Base-by-base conservation (phyloP, 2,888 invertebrate species). In the Phortica okadai region DNA sequence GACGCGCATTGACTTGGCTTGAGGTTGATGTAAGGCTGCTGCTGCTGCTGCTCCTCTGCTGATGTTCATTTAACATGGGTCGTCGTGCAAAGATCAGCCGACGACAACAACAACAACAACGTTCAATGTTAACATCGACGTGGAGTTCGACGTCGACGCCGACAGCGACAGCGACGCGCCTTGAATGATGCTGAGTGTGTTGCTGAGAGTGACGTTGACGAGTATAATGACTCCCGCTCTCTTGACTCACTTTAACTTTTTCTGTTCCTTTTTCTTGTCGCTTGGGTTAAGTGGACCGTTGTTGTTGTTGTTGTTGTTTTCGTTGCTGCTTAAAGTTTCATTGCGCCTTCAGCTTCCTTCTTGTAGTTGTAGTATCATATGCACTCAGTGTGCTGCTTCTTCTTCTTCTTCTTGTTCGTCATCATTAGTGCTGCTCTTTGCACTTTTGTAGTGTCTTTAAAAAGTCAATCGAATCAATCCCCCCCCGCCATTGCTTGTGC, bases 181-280 rank as follows among this genome's bases (percentile, higher is more conserved):
- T 73, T 74, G 74, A 25, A 16, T 33, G 66, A 14, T 41, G 25
- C 56, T 33, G 44, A 58, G 73, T n/a, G 69, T 72, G 75, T 64
- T 58, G 75, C 74, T 75, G 84, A 82, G 82, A 82, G 88, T 89
- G 89, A 86, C 85, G 88, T 86, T 89, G 89, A 87, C 85, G 90
- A 89, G 90, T 89, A 89, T 89, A 89, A 89, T 89, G 90, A 88
- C 89, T 90, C 90, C 50, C 14, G 50, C 14, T 11, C 14, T 50
- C 8, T 64, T 62, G 21, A 21, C 21, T 21, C 21, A 21, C 21
- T 21, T 21, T 21, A 21, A 0, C 14, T 89, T 89, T 90, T 87
- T 88, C 89, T 87, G 88, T 89, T 89, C 87, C 84, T 85, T 59
- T 59, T 67, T 44, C 21, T 56, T 21, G 54, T 33, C 72, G 56